These are phyloP conservation scores for Phaedon cochleariae DNA, from an alignment of 2,888 invertebrate genomes.

Conservation along the genomic window DNA sequence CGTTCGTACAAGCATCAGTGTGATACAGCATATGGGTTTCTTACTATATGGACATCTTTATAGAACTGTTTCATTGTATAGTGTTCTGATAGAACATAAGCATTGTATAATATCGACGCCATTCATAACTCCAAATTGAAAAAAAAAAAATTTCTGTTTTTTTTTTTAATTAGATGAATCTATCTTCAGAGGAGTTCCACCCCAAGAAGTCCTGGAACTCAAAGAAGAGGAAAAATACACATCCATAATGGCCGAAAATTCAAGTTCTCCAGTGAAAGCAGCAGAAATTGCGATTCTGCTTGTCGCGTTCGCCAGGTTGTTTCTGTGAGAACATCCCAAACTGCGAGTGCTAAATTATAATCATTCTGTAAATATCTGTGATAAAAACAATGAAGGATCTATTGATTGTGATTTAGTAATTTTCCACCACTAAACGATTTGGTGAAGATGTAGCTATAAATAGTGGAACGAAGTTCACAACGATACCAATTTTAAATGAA, in stretches of 20 bases:
- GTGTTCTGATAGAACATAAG: no score
- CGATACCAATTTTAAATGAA: not conserved
- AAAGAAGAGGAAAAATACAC: slow-evolving; percentile 57
- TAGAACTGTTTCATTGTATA: no score
- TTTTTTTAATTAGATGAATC: slow-evolving; percentile 34
- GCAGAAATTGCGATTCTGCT: slow-evolving; percentile 30
- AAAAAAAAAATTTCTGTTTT: not conserved
- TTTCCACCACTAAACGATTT: not conserved
- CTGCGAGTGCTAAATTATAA: slow-evolving; percentile 45
- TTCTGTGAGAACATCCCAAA: slow-evolving; percentile 45
- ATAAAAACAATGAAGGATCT: slow-evolving; percentile 37
- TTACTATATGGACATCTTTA: no score
- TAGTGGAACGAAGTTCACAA: slow-evolving; percentile 1
- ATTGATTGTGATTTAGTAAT: slow-evolving; percentile 21
- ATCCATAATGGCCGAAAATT: slow-evolving; percentile 56
- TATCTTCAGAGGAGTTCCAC: slow-evolving; percentile 31
- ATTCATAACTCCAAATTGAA: no score
- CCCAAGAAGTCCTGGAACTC: slow-evolving; percentile 39
- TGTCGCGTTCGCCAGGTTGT: slow-evolving; percentile 35
- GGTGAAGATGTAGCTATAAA: not conserved
- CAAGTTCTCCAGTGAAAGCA: slow-evolving; percentile 32
- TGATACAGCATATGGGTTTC: no score
- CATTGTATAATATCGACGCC: no score
- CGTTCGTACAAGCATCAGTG: no score
- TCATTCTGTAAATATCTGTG: slow-evolving; percentile 50